A percentile compares a stretch with the other conserved stretches of the same genome.
Evolutionary conservation across 2,888 invertebrate species (phyloP).

Genomic region (Temnothorax ravouxi): DNA sequence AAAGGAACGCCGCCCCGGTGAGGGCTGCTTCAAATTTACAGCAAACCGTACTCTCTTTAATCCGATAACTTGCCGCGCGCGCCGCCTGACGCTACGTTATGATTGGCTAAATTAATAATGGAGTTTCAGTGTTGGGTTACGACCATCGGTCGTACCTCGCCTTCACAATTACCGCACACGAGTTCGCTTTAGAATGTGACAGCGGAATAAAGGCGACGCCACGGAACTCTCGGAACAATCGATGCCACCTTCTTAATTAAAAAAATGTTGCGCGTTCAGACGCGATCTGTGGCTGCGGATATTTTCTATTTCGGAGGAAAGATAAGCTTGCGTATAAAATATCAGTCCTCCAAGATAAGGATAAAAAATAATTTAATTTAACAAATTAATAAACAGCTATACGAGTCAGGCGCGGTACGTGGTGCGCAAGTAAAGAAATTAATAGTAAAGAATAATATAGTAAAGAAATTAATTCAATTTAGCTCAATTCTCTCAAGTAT

Average conservation of each 20-base stretch:
- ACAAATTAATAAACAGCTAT: no score
- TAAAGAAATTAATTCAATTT: neutral
- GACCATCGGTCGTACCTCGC: slow-evolving; percentile 36
- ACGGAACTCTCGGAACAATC: neutral
- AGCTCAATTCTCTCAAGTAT: neutral
- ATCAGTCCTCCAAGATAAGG: neutral
- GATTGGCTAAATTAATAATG: slow-evolving; percentile 56
- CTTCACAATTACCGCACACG: slow-evolving; percentile 40
- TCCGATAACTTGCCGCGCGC: slow-evolving; percentile 42
- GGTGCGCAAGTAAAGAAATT: no score
- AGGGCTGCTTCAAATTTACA: slow-evolving; percentile 48
- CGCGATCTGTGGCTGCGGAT: neutral
- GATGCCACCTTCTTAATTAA: neutral
- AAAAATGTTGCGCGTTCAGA: neutral
- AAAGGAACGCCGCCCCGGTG: slow-evolving; percentile 24
- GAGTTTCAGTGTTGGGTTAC: slow-evolving; percentile 53
- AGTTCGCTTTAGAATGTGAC: slow-evolving; percentile 34
- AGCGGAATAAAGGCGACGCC: slow-evolving; percentile 8
- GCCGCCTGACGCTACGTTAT: slow-evolving; percentile 32
- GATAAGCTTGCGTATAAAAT: neutral
- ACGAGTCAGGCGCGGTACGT: no score
- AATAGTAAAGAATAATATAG: no score
- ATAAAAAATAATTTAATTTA: neutral
- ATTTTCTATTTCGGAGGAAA: neutral
- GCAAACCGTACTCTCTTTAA: slow-evolving; percentile 54